Base-by-base conservation (phyloP, 1,140 invertebrate genomes). In the Scaptomyza montana region DNA sequence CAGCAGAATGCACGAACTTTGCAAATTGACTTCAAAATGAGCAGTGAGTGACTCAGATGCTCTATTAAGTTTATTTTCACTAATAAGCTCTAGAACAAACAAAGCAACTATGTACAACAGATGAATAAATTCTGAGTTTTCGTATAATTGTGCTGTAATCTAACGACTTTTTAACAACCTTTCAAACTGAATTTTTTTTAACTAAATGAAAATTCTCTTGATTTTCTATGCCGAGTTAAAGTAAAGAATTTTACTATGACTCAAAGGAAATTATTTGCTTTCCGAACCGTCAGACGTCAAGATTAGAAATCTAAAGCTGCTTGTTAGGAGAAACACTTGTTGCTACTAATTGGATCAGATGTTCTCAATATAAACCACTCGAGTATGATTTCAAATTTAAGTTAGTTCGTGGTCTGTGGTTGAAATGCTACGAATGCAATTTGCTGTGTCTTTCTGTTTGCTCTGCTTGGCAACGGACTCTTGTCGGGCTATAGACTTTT, bases 401-500 rank as follows among this genome's bases (percentile, higher is more conserved):
- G 51, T 70, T 13, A 3, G 19, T 45, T 9, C 28, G 8, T 33
- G 9, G 45, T 19, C 28, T n/a, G 28, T 12, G 19, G 9, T 46
- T 12, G n/a, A 49, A 60, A 84, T 84, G 80, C 43, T 51, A 9
- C 55, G 9, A 30, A 7, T 66, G 33, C 39, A 10, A 25, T 16
- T 53, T 9, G 12, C 33, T 19, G 2, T 60, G 12, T 25, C 12
- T 41, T 28, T 19, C n/a, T 5, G 25, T 30, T 46, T 28, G 13
- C 25, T 60, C 19, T 5, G 36, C 28, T 70, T 12, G 13, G 45
- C 13, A 39, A 41, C 12, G 53, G 39, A 43, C 4, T n/a, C 2
- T 43, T 49, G 30, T 28, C 25, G 41, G 64, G 76, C 61, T 12
- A 65, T 73, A 10, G 82, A 86, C 21, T 84, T 84, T 36, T 89